Percentiles rank a stretch among this genome's conserved stretches.
phyloP scores from a whole-genome alignment of 2,888 invertebrate genomes.

The Apamea sordens region DNA sequence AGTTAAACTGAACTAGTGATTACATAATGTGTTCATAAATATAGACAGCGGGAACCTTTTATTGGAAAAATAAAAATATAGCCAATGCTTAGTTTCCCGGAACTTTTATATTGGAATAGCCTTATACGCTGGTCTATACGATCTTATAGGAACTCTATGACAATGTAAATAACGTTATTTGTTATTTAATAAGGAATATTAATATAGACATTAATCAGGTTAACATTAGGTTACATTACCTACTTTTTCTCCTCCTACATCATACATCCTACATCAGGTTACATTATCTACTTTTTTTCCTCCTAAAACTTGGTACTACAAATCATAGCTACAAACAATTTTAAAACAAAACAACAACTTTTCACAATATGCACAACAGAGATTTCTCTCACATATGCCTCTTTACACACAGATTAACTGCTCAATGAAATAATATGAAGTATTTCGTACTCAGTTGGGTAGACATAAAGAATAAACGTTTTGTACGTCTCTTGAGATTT shows the following conservation, averaged over 20 bases:
- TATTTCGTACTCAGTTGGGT: constrained; percentile 43
- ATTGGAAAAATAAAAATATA: constrained; percentile 27
- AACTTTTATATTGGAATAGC: constrained; percentile 5
- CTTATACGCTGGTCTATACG: not conserved
- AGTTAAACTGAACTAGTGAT: constrained; percentile 34
- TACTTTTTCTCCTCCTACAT: not conserved
- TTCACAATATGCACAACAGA: not conserved
- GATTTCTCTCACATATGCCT: constrained; percentile 10
- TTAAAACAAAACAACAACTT: constrained; percentile 7
- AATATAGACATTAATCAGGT: not conserved
- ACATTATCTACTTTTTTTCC: not conserved
- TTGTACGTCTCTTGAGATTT: constrained; percentile 61
- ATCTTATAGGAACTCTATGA: not conserved
- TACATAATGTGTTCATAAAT: constrained; percentile 54
- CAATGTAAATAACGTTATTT: not conserved
- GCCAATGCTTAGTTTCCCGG: not conserved
- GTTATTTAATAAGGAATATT: not conserved
- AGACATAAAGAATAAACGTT: constrained; percentile 61
- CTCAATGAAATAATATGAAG: constrained; percentile 56
- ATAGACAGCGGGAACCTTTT: constrained; percentile 20
- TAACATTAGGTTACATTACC: not conserved
- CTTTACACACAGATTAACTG: constrained; percentile 45
- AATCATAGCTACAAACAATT: not conserved
- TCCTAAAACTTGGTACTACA: no score
- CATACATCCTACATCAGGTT: no score